phyloP scores from a whole-genome alignment of 2,113 vertebrate genomes.

The Henicopernis longicauda region DNA sequence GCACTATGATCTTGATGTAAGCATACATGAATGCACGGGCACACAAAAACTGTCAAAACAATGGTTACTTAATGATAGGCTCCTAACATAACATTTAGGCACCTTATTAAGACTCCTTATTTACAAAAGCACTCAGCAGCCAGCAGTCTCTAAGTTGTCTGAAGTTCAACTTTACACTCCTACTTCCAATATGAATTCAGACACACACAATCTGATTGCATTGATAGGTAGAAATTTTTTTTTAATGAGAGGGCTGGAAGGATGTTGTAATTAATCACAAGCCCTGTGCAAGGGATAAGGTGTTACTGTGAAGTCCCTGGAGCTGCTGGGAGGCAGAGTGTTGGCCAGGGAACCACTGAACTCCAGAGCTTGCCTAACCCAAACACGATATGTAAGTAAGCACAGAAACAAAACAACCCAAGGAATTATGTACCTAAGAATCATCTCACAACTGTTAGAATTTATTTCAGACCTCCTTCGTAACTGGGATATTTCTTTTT shows the following conservation, averaged over 20 bases:
- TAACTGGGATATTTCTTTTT: neutral
- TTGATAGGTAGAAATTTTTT: neutral
- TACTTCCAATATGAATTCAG: neutral
- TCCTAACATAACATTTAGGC: neutral
- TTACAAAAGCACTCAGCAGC: neutral
- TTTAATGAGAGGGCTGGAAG: neutral
- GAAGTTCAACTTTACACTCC: neutral
- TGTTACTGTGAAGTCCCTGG: neutral
- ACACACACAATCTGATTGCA: no score
- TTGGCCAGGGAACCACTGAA: rapidly evolving
- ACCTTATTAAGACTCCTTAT: neutral
- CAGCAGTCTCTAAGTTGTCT: neutral
- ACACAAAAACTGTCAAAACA: neutral
- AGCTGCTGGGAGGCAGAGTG: neutral
- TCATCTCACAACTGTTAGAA: neutral
- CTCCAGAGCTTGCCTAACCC: neutral
- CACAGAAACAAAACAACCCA: neutral
- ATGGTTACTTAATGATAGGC: neutral
- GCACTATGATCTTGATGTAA: neutral
- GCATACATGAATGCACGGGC: rapidly evolving
- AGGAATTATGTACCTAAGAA: neutral
- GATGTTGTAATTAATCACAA: neutral
- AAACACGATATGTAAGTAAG: rapidly evolving
- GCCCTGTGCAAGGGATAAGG: neutral
- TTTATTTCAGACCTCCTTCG: neutral